These are phyloP conservation scores for Miichthys miiuy DNA, from an alignment of 2,797 vertebrate genomes.

Conservation along the genomic window DNA sequence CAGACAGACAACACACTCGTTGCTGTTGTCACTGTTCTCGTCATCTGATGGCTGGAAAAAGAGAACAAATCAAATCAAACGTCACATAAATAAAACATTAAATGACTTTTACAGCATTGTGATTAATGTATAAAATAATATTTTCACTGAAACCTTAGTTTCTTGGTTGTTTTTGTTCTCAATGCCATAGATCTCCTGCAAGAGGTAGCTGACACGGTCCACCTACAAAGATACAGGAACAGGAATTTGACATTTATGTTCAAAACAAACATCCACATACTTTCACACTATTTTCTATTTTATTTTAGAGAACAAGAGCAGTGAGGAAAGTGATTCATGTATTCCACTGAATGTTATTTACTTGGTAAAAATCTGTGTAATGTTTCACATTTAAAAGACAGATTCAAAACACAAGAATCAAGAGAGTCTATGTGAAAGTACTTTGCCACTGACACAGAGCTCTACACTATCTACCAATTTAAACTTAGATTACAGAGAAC, in stretches of 20 bases:
- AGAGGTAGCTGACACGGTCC: constrained; percentile 97
- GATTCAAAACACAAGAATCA: neutral
- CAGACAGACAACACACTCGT: constrained; percentile 97
- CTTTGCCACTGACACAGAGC: neutral
- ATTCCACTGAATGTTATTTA: neutral
- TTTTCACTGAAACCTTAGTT: constrained; percentile 89
- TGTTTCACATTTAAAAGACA: neutral
- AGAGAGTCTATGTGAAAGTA: constrained; percentile 2
- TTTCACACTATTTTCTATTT: neutral
- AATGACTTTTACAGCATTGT: neutral
- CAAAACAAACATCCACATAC: neutral
- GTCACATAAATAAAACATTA: neutral
- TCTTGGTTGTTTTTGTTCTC: constrained; percentile 99
- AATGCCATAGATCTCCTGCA: constrained; percentile 99
- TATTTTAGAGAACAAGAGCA: neutral
- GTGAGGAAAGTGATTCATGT: neutral
- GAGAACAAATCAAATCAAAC: neutral
- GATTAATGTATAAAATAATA: neutral
- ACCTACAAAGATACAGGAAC: constrained; percentile 83
- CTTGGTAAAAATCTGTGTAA: neutral
- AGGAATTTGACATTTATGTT: neutral
- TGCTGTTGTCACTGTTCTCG: constrained; percentile 98
- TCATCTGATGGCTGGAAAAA: constrained; percentile 91
- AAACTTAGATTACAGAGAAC: too few relatives aligned
- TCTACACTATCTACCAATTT: neutral